Percentiles rank a stretch among this genome's conserved stretches.
These are phyloP conservation scores for Paratrypauchen microcephalus DNA, from an alignment of 2,797 vertebrate species.

Conservation along the genomic window DNA sequence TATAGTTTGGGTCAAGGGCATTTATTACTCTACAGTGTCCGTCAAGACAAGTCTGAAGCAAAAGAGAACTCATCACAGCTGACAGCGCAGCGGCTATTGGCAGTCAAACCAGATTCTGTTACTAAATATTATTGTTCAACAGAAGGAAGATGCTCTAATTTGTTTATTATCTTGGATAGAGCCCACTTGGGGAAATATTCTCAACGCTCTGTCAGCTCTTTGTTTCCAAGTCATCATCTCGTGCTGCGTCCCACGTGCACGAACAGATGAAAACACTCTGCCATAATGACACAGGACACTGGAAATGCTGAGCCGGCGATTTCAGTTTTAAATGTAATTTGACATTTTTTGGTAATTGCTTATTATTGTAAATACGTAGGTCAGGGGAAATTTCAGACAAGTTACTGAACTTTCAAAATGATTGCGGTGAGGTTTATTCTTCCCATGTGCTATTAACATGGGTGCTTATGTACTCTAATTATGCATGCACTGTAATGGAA, in stretches of 20 bases:
- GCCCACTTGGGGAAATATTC: background rate
- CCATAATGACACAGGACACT: background rate
- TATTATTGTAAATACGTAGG: background rate
- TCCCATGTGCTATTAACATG: background rate
- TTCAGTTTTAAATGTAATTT: background rate
- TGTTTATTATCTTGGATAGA: slow-evolving; percentile 2
- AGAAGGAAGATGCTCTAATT: background rate
- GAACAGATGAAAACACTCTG: slow-evolving; percentile 32
- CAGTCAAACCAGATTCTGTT: background rate
- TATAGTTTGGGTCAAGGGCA: slow-evolving; percentile 24
- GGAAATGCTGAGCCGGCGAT: background rate
- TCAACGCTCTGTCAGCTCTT: background rate
- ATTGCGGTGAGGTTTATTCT: slow-evolving; percentile 20
- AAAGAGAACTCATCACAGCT: slow-evolving; percentile 10
- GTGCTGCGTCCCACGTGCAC: slow-evolving; percentile 29
- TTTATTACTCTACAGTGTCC: slow-evolving; percentile 18
- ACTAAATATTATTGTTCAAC: background rate
- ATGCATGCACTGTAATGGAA: background rate
- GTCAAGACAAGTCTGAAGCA: slow-evolving; percentile 19
- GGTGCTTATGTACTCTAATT: background rate
- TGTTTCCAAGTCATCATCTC: slow-evolving; percentile 6
- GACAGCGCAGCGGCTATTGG: slow-evolving; percentile 12
- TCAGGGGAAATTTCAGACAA: background rate
- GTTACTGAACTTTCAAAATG: slow-evolving; percentile 29
- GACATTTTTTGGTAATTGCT: background rate